Conservation (phyloP, 1,140 invertebrate species). For the Cyrtorhinus lividipennis region DNA sequence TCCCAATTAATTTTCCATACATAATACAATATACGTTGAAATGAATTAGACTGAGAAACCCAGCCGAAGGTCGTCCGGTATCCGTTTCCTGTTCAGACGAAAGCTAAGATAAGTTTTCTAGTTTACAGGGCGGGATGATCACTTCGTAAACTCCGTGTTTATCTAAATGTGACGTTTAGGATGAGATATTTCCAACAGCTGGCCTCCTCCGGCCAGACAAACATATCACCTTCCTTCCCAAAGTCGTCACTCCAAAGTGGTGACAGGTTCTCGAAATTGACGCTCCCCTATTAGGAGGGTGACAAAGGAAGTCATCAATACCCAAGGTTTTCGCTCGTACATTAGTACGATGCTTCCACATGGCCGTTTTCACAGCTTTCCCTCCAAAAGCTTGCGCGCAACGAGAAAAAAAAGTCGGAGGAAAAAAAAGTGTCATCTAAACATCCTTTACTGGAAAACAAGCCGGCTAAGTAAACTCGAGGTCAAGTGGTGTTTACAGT, state of each 20-base stretch:
- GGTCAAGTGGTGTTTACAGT: neutral
- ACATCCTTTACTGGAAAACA: neutral
- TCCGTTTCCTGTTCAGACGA: too few relatives aligned
- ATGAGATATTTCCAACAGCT: neutral
- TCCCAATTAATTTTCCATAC: too few relatives aligned
- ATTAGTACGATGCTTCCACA: neutral
- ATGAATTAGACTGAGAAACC: too few relatives aligned
- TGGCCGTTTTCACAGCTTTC: neutral
- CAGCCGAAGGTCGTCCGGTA: too few relatives aligned
- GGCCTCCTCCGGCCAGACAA: neutral
- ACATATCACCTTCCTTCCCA: neutral
- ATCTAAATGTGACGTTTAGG: neutral
- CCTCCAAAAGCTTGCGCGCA: neutral
- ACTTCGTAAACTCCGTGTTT: neutral
- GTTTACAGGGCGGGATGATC: neutral
- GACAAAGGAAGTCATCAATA: neutral
- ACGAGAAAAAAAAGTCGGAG: neutral
- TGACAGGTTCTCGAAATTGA: neutral
- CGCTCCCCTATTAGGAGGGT: neutral
- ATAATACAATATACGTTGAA: too few relatives aligned
- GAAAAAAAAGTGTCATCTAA: neutral
- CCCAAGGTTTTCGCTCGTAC: neutral
- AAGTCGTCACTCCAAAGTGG: neutral
- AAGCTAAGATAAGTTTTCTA: too few relatives aligned
- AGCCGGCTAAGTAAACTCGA: neutral